phyloP scores from a whole-genome alignment of 2,113 vertebrate species.

The Pseudorasbora parva region DNA sequence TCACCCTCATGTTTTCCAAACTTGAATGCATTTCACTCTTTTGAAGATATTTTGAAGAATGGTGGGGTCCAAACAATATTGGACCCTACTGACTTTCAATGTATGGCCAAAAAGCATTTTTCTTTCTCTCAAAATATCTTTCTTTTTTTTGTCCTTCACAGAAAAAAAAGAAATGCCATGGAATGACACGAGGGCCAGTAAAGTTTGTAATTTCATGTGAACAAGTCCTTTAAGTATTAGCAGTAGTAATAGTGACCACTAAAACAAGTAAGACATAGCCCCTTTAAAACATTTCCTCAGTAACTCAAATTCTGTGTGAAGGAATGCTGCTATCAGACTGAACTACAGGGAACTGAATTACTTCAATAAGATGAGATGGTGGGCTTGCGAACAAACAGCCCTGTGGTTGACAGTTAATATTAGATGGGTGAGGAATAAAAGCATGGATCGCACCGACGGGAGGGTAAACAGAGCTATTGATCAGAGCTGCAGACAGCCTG shows the following conservation, averaged over 20 bases:
- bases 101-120: neutral
- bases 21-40: neutral
- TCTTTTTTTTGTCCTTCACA: neutral
- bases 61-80: neutral
- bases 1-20: neutral
- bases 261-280: neutral
- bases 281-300: neutral
- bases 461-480: conserved; percentile 38
- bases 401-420: neutral
- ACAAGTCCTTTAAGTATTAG: neutral
- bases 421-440: conserved; percentile 1
- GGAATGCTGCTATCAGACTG: neutral
- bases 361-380: conserved; percentile 1
- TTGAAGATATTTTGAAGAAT: neutral
- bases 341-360: conserved; percentile 10
- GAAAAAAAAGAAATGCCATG: neutral
- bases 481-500: conserved; percentile 25
- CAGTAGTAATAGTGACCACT: neutral
- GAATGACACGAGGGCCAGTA: neutral
- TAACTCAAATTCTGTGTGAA: neutral
- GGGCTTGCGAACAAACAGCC: conserved; percentile 9
- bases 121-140: neutral
- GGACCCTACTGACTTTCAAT: neutral
- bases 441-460: conserved; percentile 47
- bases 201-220: neutral